Evolutionary conservation across 2,113 vertebrate genomes (phyloP).

Genomic region (Anguilla japonica): DNA sequence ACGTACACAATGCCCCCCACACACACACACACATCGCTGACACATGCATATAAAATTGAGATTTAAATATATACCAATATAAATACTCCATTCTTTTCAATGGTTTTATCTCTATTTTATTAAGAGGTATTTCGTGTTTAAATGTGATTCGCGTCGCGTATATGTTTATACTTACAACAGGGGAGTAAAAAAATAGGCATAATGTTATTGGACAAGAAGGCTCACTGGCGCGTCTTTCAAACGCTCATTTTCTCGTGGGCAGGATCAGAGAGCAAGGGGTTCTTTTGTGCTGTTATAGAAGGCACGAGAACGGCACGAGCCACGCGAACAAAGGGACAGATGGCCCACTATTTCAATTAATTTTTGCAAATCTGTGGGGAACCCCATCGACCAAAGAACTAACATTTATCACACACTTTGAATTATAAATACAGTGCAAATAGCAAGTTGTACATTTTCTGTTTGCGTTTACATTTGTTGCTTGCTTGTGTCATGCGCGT

Average conservation of each 20-base stretch:
- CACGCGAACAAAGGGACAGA: conserved; percentile 70
- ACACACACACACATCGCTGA: no score
- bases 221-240: conserved; percentile 61
- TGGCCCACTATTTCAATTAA: conserved; percentile 61
- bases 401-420: no score
- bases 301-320: conserved; percentile 79
- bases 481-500: no score
- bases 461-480: no score
- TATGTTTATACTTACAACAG: not conserved
- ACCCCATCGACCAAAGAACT: not conserved
- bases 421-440: not conserved
- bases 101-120: not conserved
- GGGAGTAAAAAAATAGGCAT: not conserved
- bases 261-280: conserved; percentile 20
- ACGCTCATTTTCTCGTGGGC: conserved; percentile 46
- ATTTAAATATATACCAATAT: not conserved
- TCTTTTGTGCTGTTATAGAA: conserved; percentile 59
- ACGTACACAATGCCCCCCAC: not conserved
- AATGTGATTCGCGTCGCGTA: no score
- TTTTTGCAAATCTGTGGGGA: conserved; percentile 40
- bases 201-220: conserved; percentile 27
- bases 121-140: not conserved
- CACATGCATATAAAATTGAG: not conserved
- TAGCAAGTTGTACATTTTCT: not conserved
- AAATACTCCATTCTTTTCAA: not conserved